Evolutionary conservation across 1,140 invertebrate species (phyloP).

Genomic region (Drosophila triauraria): DNA sequence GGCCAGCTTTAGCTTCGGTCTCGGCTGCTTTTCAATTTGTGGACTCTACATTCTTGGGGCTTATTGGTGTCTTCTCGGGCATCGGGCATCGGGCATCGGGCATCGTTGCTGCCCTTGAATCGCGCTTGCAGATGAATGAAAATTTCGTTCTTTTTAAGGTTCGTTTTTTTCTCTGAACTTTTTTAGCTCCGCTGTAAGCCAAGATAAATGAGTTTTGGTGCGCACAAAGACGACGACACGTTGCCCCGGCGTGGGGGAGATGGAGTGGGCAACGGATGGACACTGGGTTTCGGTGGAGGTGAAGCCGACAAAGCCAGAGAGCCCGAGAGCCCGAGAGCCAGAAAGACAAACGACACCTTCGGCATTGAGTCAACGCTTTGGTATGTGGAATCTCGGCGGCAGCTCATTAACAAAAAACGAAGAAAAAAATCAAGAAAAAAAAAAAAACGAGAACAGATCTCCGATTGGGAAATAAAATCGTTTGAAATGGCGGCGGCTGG

Average conservation of each 20-base stretch:
- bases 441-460: neutral
- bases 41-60: conserved; percentile 67
- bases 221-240: conserved; percentile 81
- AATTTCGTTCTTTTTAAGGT: conserved; percentile 38
- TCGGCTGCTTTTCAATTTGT: conserved; percentile 71
- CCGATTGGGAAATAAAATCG: neutral
- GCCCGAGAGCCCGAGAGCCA: conserved; percentile 38
- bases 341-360: conserved; percentile 80
- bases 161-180: conserved; percentile 27
- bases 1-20: conserved; percentile 4
- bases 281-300: neutral
- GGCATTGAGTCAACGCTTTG: conserved; percentile 81
- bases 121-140: conserved; percentile 78
- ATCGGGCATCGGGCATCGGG: conserved; percentile 4
- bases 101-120: conserved; percentile 68
- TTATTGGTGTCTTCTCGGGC: conserved; percentile 52
- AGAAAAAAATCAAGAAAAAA: neutral
- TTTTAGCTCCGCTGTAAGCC: conserved; percentile 62
- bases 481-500: too few species aligned
- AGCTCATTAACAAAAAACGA: conserved; percentile 67
- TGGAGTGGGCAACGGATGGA: conserved; percentile 13
- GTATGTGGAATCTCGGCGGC: conserved; percentile 61
- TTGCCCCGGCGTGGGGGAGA: conserved; percentile 29
- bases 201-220: conserved; percentile 83
- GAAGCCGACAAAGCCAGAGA: conserved; percentile 73